phyloP scores from a whole-genome alignment of 2,888 invertebrate genomes.

The Serripes groenlandicus region DNA sequence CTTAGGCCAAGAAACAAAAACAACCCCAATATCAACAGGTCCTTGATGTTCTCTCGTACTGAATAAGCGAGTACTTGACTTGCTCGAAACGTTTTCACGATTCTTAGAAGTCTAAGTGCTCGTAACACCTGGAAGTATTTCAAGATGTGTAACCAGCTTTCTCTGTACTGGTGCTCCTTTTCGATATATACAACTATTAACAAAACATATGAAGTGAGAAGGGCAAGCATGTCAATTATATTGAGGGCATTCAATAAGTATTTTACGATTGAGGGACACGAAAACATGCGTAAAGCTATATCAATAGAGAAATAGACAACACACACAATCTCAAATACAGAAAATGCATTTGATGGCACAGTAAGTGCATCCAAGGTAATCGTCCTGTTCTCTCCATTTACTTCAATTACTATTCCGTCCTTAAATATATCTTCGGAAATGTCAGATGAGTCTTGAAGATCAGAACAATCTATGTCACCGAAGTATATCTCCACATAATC shows the following conservation, averaged over 20 bases:
- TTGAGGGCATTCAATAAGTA: constrained; percentile 50
- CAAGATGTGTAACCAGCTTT: constrained; percentile 47
- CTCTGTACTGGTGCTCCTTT: constrained; percentile 41
- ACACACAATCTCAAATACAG: constrained; percentile 30
- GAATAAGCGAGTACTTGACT: constrained; percentile 59
- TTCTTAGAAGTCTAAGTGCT: constrained; percentile 57
- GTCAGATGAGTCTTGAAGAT: background rate
- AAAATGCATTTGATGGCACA: background rate
- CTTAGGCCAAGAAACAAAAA: constrained; percentile 58
- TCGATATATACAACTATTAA: constrained; percentile 14
- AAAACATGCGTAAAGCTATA: constrained; percentile 43
- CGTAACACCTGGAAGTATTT: constrained; percentile 61
- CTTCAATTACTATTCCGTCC: background rate
- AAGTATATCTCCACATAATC: background rate
- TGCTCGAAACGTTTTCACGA: constrained; percentile 61
- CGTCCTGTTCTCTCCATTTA: background rate
- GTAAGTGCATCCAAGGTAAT: background rate
- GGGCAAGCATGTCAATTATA: constrained; percentile 57
- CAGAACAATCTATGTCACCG: background rate
- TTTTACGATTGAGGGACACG: constrained; percentile 45
- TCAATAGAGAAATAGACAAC: constrained; percentile 63
- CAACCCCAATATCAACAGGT: constrained; percentile 47
- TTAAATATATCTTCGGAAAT: background rate
- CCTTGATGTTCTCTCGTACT: constrained; percentile 54
- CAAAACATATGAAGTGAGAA: constrained; percentile 40